Conservation (phyloP, 64 coral and sea anemone genomes). For the Stichodactyla mertensii region DNA sequence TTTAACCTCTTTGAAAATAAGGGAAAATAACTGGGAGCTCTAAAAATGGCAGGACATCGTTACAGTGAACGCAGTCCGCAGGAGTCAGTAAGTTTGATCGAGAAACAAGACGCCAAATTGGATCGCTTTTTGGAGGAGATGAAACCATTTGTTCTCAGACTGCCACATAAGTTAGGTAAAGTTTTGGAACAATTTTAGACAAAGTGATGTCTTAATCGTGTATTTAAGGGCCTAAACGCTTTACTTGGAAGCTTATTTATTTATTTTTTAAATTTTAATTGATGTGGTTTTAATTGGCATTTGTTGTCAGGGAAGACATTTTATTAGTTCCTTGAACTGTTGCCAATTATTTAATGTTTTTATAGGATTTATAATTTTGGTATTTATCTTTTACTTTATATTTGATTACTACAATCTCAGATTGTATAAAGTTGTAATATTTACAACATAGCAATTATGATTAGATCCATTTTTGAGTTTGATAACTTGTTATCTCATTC, state of each 20-base stretch:
- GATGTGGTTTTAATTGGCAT: not conserved
- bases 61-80: conserved; percentile 43
- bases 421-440: too few species aligned
- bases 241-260: not conserved
- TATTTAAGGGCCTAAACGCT: conserved; percentile 6
- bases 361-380: not conserved
- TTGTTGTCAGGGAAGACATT: not conserved
- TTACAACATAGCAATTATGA: too few species aligned
- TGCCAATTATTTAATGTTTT: not conserved
- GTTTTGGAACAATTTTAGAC: not conserved
- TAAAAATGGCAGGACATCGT: conserved; percentile 63
- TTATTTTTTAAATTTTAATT: not conserved
- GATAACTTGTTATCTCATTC: not conserved
- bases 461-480: too few species aligned
- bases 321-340: not conserved
- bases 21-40: not conserved
- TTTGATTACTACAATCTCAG: too few species aligned
- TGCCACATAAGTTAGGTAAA: conserved; percentile 90
- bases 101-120: conserved; percentile 81
- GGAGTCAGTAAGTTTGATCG: conserved; percentile 43
- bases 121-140: conserved; percentile 88
- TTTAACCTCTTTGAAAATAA: not conserved
- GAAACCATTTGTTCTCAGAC: conserved; percentile 86
- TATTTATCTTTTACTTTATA: too few species aligned
- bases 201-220: not conserved